Conservation (phyloP, 92 coral and sea anemone species). For the Siderastrea radians region DNA sequence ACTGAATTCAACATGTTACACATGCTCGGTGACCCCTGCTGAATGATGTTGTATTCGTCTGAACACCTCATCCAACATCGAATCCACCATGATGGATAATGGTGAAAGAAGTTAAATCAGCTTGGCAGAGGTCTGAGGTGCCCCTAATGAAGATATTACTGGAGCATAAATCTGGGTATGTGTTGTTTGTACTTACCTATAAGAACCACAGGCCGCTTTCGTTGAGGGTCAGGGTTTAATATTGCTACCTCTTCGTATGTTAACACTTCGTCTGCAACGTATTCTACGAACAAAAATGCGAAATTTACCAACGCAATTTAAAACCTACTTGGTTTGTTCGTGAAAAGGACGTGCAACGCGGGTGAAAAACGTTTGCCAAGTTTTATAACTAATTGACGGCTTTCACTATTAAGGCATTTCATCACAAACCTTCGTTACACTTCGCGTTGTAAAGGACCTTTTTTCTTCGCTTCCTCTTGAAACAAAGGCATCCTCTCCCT, state of each 20-base stretch:
- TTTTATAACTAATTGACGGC: too few relatives aligned
- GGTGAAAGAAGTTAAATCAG: too few relatives aligned
- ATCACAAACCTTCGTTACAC: slow-evolving; percentile 77
- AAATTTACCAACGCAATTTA: neutral
- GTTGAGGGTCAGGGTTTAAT: slow-evolving; percentile 78
- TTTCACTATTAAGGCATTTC: neutral
- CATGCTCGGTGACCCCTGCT: too few relatives aligned
- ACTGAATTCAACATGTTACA: too few relatives aligned
- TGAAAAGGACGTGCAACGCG: too few relatives aligned
- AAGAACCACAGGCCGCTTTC: slow-evolving; percentile 91
- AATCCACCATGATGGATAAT: too few relatives aligned
- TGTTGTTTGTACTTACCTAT: slow-evolving; percentile 71
- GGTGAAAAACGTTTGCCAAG: too few relatives aligned
- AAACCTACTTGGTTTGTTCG: neutral
- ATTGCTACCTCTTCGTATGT: slow-evolving; percentile 97
- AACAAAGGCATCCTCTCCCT: slow-evolving; percentile 85
- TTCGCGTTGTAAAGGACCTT: slow-evolving; percentile 88
- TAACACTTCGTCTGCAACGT: slow-evolving; percentile 89
- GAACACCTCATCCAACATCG: too few relatives aligned
- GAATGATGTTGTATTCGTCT: too few relatives aligned
- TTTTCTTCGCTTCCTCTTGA: slow-evolving; percentile 90
- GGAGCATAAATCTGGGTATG: neutral
- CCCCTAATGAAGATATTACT: too few relatives aligned
- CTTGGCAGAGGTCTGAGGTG: too few relatives aligned
- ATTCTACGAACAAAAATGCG: slow-evolving; percentile 28